These are phyloP conservation scores for Gypaetus barbatus DNA, from an alignment of 2,797 vertebrate species.

Conservation along the genomic window DNA sequence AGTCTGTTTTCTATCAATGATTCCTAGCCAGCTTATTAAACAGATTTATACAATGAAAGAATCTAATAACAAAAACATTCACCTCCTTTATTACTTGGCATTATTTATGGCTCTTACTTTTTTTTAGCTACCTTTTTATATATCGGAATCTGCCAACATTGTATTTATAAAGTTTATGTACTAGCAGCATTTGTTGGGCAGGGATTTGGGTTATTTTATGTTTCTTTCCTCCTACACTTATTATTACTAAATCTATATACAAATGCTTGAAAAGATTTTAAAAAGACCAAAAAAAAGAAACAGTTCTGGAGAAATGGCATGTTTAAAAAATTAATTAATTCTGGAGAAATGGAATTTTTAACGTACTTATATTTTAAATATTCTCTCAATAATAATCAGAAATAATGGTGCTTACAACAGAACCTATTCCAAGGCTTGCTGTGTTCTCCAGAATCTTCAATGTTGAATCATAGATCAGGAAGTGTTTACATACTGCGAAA, in stretches of 20 bases:
- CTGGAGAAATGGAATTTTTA: not conserved
- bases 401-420: not conserved
- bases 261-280: not conserved
- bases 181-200: constrained; percentile 59
- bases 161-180: constrained; percentile 75
- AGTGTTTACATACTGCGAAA: not conserved
- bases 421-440: not conserved
- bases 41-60: constrained; percentile 85
- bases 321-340: not conserved
- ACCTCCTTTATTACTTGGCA: constrained; percentile 82
- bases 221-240: constrained; percentile 39
- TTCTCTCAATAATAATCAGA: not conserved
- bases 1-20: constrained; percentile 84
- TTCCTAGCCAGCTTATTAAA: constrained; percentile 82
- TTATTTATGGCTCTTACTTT: constrained; percentile 77
- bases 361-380: not conserved
- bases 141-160: constrained; percentile 74
- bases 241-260: constrained; percentile 11
- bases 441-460: not conserved
- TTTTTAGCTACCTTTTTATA: constrained; percentile 78
- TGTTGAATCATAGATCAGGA: not conserved
- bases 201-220: constrained; percentile 44
- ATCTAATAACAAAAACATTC: constrained; percentile 84
- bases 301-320: not conserved
- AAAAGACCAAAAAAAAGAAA: not conserved